Base-by-base conservation (phyloP, 2,797 vertebrate genomes). In the Danio choprae region DNA sequence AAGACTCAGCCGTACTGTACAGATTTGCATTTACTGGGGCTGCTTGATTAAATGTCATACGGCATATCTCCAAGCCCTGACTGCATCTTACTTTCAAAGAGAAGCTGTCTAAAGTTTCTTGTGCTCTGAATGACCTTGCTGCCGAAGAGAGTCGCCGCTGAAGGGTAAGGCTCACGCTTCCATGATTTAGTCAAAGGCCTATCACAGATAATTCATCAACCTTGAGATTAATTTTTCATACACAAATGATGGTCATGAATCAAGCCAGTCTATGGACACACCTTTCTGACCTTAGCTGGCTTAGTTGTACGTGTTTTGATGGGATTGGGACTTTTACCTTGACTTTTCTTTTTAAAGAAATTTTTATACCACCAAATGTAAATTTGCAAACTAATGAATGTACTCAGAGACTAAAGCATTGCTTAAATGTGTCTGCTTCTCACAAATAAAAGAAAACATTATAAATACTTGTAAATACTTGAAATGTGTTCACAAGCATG, bases 191-290 rank as follows among this genome's bases (percentile, higher is more conserved):
- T 92, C 87, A 90, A 89, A 91, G 79, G 73, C 73, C 77, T 74
- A 70, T 3, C 12, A 83, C 59, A 82, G 86, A 89, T 92, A 90
- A 94, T 92, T 94, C 86, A 93, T 93, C 90, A 87, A 86, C 82
- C 77, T 20, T 71, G 82, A 81, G 86, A 88, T 90, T 91, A 64
- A 91, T 92, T 91, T 90, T 88, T 91, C 86, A 91, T 88, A 86
- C 86, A 86, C 87, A 92, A 93, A 94, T 93, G 88, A 91, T 83
- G 77, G 87, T 85, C 88, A 92, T 93, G 93, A 95, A 92, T 94
- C 92, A 92, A 81, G 79, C 80, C 80, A 69, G 79, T 73, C 29
- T 67, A 76, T 43, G 84, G 87, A 81, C 88, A 85, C 88, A 87
- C 87, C 74, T 86, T 88, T 82, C 68, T 86, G 89, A 89, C 90